These are phyloP conservation scores for Caiman crocodilus DNA, from an alignment of 2,797 vertebrate species.

Conservation along the genomic window DNA sequence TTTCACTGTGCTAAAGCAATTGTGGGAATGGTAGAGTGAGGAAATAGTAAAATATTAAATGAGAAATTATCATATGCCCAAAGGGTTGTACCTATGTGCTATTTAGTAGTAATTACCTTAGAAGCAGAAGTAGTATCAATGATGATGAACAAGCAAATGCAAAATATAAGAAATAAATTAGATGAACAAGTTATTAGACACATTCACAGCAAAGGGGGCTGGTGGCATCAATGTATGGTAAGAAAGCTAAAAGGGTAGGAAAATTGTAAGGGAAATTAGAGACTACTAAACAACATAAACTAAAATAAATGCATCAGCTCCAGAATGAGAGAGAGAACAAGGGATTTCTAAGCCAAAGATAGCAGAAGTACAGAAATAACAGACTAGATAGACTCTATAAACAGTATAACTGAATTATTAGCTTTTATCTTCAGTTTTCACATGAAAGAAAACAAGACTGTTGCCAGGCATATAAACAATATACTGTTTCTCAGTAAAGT, in stretches of 20 bases:
- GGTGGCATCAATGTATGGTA: neutral
- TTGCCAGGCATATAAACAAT: neutral
- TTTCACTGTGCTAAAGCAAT: neutral
- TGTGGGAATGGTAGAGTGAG: neutral
- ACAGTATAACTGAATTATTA: neutral
- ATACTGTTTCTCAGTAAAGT: neutral
- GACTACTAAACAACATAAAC: neutral
- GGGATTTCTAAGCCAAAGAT: conserved; percentile 17
- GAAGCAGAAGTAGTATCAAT: neutral
- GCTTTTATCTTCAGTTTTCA: conserved; percentile 8
- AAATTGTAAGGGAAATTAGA: conserved; percentile 21
- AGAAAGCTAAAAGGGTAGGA: neutral
- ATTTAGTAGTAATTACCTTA: neutral
- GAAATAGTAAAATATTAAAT: conserved; percentile 24
- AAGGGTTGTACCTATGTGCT: neutral
- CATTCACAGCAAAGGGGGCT: too few species aligned
- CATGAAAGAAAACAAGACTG: neutral
- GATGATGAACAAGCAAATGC: neutral
- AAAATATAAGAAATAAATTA: neutral
- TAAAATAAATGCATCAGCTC: neutral
- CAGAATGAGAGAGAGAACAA: neutral
- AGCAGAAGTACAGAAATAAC: neutral
- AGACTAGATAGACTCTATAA: neutral
- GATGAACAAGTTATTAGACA: neutral
- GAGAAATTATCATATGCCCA: conserved; percentile 23